Evolutionary conservation across 1,140 invertebrate genomes (phyloP), one percentile per base, ranked within the genome.

Genomic region (Diuraphis noxia): DNA sequence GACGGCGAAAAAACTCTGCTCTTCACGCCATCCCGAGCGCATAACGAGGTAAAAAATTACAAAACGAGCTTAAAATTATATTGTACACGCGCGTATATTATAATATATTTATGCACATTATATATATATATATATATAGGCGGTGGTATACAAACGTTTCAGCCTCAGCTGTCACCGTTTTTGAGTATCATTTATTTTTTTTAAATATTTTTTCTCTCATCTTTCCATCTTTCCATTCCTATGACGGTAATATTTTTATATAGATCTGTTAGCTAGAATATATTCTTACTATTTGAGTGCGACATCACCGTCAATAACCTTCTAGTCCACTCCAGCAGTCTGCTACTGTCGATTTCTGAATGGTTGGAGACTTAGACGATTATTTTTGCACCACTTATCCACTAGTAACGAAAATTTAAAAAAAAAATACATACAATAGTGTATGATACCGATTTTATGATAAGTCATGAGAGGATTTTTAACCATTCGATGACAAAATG

Each of bases 301-400:
- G 13, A 10, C 25, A 23, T 0, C 30, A n/a, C 10, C 10, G 10
- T 13, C 3, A 63, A n/a, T 0, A 17, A n/a, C n/a, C n/a, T n/a
- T 4, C 10, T n/a, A n/a, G n/a, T n/a, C n/a, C n/a, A n/a, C n/a
- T n/a, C n/a, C n/a, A n/a, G 56, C 30, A 2, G 9, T 17, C 13
- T n/a, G 56, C 4, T 21, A 23, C 46, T 0, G 5, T 72, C 13
- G 13, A 72, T n/a, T 72, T n/a, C 17, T 63, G 30, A 1, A n/a
- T n/a, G 56, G 30, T 17, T 10, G 13, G 56, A n/a, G 56, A 72
- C 5, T 13, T 72, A 43, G 41, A 72, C 56, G 30, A 72, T n/a
- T n/a, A 63, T 72, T 19, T 72, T n/a, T 72, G 5, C 5, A 6
- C 1, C 13, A 3, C 6, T 30, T 72, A 5, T 72, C 10, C 13